Evolutionary conservation across 2,888 invertebrate genomes (phyloP).

Genomic region (Torymus texanus): DNA sequence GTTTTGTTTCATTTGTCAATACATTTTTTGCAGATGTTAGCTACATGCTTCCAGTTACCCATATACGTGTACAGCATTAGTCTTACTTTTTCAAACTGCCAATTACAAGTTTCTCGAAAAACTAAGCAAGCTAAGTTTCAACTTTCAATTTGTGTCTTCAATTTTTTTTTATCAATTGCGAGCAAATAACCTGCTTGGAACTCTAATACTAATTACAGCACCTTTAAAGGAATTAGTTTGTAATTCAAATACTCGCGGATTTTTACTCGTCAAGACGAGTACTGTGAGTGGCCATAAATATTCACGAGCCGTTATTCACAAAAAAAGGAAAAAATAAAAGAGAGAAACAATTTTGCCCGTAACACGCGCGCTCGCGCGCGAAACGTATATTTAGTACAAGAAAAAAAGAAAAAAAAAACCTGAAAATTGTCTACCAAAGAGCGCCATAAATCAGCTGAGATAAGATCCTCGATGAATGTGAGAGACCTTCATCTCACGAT

Average conservation of each 20-base stretch:
- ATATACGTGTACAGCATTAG: no score
- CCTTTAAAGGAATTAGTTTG: conserved; percentile 21
- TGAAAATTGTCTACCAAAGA: conserved; percentile 44
- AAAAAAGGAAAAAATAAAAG: neutral
- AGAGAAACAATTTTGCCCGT: conserved; percentile 8
- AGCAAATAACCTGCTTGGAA: no score
- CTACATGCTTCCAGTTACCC: no score
- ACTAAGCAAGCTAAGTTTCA: no score
- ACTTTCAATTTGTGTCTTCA: no score
- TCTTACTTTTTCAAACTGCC: no score
- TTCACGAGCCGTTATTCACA: conserved; percentile 11
- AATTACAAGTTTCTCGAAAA: no score
- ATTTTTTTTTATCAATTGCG: no score
- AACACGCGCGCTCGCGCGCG: neutral
- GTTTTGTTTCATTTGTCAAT: no score
- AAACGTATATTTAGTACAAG: conserved; percentile 16
- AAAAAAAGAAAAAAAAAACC: neutral
- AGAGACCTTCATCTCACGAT: conserved; percentile 34
- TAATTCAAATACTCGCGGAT: conserved; percentile 8
- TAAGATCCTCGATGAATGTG: conserved; percentile 41
- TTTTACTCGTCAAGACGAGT: neutral
- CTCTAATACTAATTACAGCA: conserved; percentile 8
- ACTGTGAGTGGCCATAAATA: conserved; percentile 8
- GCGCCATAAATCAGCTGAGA: conserved; percentile 47
- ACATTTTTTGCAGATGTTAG: no score